Percentiles rank a stretch among this genome's conserved stretches.
Evolutionary conservation across 2,113 vertebrate genomes (phyloP).

Genomic region (Columba livia): DNA sequence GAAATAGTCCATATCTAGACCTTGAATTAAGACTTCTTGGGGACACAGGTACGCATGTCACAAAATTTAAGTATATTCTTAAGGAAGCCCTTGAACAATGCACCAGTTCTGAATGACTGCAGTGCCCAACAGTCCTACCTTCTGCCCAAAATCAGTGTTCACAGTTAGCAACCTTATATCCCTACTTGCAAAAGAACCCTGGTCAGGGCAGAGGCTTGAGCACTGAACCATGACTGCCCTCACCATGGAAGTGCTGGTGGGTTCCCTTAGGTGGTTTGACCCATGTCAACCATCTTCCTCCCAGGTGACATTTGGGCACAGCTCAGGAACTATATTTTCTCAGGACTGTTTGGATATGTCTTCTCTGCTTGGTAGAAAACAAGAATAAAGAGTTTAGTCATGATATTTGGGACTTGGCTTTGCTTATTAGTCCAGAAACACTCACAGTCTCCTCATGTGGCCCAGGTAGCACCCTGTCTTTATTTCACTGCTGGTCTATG

Average conservation of each 20-base stretch:
- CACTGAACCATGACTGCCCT: not conserved
- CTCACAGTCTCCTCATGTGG: not conserved
- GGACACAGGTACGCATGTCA: not conserved
- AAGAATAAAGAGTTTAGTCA: not conserved
- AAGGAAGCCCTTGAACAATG: not conserved
- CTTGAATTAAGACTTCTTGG: not conserved
- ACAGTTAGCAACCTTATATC: not conserved
- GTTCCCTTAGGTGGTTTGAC: not conserved
- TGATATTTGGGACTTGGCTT: not conserved
- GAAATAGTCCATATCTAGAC: not conserved
- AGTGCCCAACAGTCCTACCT: not conserved
- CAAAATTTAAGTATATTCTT: not conserved
- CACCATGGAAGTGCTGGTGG: not conserved
- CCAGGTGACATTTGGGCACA: not conserved
- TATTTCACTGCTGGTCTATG: not conserved
- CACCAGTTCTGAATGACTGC: not conserved
- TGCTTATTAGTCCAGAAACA: not conserved
- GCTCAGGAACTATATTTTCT: not conserved
- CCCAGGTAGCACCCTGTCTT: accelerated
- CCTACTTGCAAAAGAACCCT: not conserved
- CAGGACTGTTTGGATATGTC: not conserved
- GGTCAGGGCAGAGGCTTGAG: not conserved
- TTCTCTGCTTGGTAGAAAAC: not conserved
- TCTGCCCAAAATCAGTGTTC: not conserved
- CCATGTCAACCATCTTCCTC: not conserved